Evolutionary conservation across 2,797 vertebrate genomes (phyloP), one percentile per base, ranked within the genome.

Genomic region (Trichosurus vulpecula): DNA sequence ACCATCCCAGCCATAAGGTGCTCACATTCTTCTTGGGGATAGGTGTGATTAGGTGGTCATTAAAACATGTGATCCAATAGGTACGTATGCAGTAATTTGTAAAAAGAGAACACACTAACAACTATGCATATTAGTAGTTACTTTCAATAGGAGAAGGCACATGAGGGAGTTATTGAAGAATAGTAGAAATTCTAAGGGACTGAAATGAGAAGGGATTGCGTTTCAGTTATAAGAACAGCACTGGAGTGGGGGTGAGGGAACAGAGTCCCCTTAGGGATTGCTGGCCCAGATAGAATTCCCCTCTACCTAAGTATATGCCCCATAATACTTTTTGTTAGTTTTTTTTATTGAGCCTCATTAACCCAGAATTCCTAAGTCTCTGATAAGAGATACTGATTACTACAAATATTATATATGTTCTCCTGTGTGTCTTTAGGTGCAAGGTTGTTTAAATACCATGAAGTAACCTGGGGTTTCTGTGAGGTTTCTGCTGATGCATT

Each of bases 391-490:
- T 47, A 52, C n/a, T 52, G 57, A 95, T 95, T 90, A 92, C 95
- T 97, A 90, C 92, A 97, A 97, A 96, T 93, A 93, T 41, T 94
- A 58, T 89, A 92, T 93, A 51, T 54, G 93, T 94, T 96, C 61
- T 91, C 91, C 92, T 95, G 90, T 93, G 96, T 81, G 91, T 95
- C 96, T 89, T 97, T 94, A 94, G 30, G 92, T 55, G 96, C 51
- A 96, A 57, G 92, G 95, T 95, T 96, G 90, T 92, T 92, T 81
- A 31, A 95, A 93, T 57, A 92, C 95, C 95, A 94, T 91, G 93
- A 96, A 95, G 95, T 96, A 92, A 92, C 96, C 96, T 97, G 94
- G 93, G 94, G 93, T 97, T 95, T 97, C 98, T 97, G 93, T 61
- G 1, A 92, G 96, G 53, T 97, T 91, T 97, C 95, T 98, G 97